These are phyloP conservation scores for Nansenia antarctica DNA, from an alignment of 2,113 vertebrate species.

Conservation along the genomic window DNA sequence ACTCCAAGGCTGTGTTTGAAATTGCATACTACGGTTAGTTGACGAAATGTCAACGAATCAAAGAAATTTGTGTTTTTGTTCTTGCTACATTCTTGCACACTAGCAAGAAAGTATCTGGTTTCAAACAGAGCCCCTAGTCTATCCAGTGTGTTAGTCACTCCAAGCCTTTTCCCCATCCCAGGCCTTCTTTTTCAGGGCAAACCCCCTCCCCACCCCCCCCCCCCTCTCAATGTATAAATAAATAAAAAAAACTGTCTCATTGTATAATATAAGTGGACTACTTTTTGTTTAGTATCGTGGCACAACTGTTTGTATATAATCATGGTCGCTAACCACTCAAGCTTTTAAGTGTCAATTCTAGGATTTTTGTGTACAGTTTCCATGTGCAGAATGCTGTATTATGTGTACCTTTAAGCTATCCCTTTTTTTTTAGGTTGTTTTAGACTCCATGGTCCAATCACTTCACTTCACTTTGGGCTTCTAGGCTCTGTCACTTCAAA, in stretches of 20 bases:
- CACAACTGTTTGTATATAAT: conserved; percentile 84
- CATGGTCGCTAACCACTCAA: conserved; percentile 72
- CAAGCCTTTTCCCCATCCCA: not conserved
- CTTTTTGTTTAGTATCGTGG: conserved; percentile 68
- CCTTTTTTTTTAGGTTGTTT: conserved; percentile 66
- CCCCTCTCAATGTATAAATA: conserved; percentile 11
- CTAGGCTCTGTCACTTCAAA: not conserved
- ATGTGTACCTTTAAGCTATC: conserved; percentile 55
- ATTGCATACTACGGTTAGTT: too few relatives aligned
- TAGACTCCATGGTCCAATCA: conserved; percentile 74
- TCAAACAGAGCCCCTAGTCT: too few relatives aligned
- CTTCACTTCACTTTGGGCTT: not conserved
- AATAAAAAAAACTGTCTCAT: conserved; percentile 49
- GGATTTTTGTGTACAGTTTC: conserved; percentile 79
- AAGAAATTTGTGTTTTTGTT: too few relatives aligned
- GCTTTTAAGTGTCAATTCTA: conserved; percentile 72
- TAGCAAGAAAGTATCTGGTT: too few relatives aligned
- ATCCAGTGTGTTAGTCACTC: conserved; percentile 9
- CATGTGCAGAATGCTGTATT: conserved; percentile 82
- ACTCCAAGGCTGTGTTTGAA: too few relatives aligned
- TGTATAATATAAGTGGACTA: conserved; percentile 75
- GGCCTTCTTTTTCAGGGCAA: conserved; percentile 47
- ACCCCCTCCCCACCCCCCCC: conserved; percentile 69
- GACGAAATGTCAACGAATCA: too few relatives aligned
- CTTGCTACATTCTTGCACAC: too few relatives aligned